Evolutionary conservation across 1,140 invertebrate genomes (phyloP).

Genomic region (Lasioglossum baleicum): DNA sequence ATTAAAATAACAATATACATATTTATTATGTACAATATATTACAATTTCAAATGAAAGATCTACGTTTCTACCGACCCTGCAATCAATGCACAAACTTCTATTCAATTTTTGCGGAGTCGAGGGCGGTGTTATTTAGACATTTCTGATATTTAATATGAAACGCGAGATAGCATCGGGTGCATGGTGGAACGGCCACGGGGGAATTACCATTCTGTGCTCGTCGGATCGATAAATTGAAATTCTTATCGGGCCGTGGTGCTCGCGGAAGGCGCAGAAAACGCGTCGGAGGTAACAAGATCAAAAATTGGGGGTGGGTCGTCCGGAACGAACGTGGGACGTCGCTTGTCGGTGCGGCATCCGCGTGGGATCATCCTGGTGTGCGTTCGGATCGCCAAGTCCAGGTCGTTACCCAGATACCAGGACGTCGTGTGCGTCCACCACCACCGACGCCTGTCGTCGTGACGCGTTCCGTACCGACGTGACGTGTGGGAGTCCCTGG

Average conservation of each 20-base stretch:
- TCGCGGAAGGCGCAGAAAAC: conserved; percentile 18
- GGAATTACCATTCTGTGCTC: conserved; percentile 43
- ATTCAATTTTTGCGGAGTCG: no score
- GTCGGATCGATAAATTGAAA: conserved; percentile 41
- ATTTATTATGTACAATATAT: no score
- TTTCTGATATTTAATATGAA: not conserved
- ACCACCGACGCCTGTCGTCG: conserved; percentile 55
- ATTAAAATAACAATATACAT: no score
- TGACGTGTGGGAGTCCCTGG: conserved; percentile 55
- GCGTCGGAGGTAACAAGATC: conserved; percentile 41
- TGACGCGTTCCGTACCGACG: conserved; percentile 61
- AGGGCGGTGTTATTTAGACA: not conserved
- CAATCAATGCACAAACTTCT: no score
- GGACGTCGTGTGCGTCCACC: conserved; percentile 60
- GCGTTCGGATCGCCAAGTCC: conserved; percentile 57
- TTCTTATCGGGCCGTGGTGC: conserved; percentile 24
- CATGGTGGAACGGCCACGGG: conserved; percentile 32
- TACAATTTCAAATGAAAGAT: no score
- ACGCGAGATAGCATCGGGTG: not conserved
- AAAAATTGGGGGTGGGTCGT: conserved; percentile 60
- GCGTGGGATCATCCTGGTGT: conserved; percentile 72
- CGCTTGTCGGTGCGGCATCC: conserved; percentile 58
- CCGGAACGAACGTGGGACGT: conserved; percentile 71
- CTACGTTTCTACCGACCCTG: no score
- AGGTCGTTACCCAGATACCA: conserved; percentile 70